Base-by-base conservation (phyloP, 2,797 vertebrate species). In the Florisuga fusca region DNA sequence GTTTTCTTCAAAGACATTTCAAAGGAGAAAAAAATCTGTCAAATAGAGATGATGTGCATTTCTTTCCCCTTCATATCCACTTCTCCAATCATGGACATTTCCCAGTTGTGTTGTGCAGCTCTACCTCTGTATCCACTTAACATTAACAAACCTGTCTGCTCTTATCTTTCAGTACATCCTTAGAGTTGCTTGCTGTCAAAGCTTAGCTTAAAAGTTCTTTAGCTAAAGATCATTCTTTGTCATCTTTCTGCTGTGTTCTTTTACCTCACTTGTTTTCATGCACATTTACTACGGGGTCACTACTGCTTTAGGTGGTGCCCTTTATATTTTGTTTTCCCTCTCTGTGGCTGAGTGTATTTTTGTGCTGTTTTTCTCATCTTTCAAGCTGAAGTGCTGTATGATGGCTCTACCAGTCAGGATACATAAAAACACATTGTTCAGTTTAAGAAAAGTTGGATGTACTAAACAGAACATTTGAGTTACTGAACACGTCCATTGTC, bases 341-440 rank as follows among this genome's bases (percentile, higher is more conserved):
- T 85, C 25, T 84, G 19, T 41, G n/a, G 63, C 41, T 41, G 33
- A 43, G 7, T 43, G 31, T n/a, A 20, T 1, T 68, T 73, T 66
- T 73, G 10, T 69, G 23, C 18, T 59, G 19, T 33, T 92, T 84
- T 87, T 81, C 48, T 91, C 9, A 12, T 80, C 88, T 58, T 91
- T 94, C 63, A 31, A 78, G 23, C n/a, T 96, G 84, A 94, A 94
- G 33, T 81, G 36, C 89, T 96, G 46, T 63, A n/a, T 81, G 83
- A 92, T 94, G 79, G 86, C 89, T 81, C 46, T 94, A 23, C 83
- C 87, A 96, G 64, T 82, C 62, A 78, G 94, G 74, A 90, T 57
- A 53, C 72, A 63, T 66, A 80, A 92, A 95, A 78, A 12, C 38
- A 82, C 75, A 79, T 94, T 96, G 87, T 84, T 77, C 83, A 83